Base-by-base conservation (phyloP, 2,888 invertebrate species). In the Drosophila birchii region DNA sequence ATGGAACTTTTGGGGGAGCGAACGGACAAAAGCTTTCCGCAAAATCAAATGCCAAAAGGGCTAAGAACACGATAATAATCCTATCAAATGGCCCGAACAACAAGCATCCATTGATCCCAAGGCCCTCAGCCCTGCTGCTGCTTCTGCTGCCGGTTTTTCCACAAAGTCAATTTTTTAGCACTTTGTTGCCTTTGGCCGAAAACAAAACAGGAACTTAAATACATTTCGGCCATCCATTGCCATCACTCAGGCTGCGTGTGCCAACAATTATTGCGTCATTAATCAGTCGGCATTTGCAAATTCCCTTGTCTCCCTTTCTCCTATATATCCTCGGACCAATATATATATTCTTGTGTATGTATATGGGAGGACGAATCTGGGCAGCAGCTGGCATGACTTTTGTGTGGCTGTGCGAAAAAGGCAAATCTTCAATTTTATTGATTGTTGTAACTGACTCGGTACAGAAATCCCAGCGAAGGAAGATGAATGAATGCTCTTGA, bases 251-350 rank as follows among this genome's bases (percentile, higher is more conserved):
- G 14, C 47, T 51, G 71, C 69, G 70, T 85, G 73, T 83, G 86
- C 71, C 80, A 83, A 76, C 90, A 90, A 90, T 90, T 90, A 90
- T 90, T 89, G 85, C 83, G 81, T 90, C 89, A 90, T 90, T 90
- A 88, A 90, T 90, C 90, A 90, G 89, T 76, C 86, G 78, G 79
- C 79, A 88, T 86, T 88, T 87, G 87, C 80, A 86, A 84, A 86
- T 79, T 74, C 71, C 67, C 80, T 70, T 72, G 85, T 80, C 86
- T 85, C 78, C 77, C 84, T 76, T n/a, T 49, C 23, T 18, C 12
- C 32, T 51, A 63, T 49, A 80, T 78, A 47, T 7, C 47, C n/a
- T 47, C n/a, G 47, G 2, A 81, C 75, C 56, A 58, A 47, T 44
- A 32, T 36, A 60, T 47, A 51, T 45, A 45, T 44, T 54, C 3